Conservation (phyloP, 2,113 vertebrate genomes). For the Mobula hypostoma region DNA sequence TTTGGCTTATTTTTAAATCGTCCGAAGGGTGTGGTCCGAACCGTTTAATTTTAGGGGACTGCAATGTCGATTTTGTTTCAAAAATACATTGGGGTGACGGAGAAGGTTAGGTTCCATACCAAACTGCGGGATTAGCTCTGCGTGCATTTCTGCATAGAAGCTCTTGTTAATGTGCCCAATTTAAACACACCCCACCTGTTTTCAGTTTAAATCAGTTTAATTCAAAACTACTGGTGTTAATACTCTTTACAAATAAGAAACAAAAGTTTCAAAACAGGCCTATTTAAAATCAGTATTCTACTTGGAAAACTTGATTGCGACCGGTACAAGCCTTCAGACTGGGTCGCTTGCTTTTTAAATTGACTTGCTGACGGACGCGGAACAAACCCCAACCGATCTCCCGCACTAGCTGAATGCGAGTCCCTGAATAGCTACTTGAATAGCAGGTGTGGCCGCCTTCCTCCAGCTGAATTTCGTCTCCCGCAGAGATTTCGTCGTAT, state of each 20-base stretch:
- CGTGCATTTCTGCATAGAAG: neutral
- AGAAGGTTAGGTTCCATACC: neutral
- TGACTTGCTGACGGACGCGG: neutral
- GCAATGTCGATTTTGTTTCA: neutral
- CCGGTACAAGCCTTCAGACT: neutral
- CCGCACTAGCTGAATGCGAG: neutral
- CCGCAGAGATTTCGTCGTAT: neutral
- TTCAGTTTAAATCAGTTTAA: neutral
- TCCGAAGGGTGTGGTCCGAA: neutral
- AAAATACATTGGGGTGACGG: neutral
- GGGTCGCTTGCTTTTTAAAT: neutral
- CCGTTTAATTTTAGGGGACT: neutral
- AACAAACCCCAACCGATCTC: neutral
- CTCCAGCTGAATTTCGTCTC: neutral
- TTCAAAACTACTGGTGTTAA: too few relatives aligned
- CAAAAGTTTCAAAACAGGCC: neutral
- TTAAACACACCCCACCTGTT: neutral
- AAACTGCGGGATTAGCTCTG: neutral
- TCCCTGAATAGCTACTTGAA: neutral
- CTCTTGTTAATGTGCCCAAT: neutral
- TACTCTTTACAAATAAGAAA: neutral
- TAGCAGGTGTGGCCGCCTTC: neutral
- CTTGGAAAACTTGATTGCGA: neutral
- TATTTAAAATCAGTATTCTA: neutral
- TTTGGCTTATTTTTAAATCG: too few relatives aligned